Evolutionary conservation across 2,888 invertebrate genomes (phyloP).

Genomic region (Cantharis lateralis): DNA sequence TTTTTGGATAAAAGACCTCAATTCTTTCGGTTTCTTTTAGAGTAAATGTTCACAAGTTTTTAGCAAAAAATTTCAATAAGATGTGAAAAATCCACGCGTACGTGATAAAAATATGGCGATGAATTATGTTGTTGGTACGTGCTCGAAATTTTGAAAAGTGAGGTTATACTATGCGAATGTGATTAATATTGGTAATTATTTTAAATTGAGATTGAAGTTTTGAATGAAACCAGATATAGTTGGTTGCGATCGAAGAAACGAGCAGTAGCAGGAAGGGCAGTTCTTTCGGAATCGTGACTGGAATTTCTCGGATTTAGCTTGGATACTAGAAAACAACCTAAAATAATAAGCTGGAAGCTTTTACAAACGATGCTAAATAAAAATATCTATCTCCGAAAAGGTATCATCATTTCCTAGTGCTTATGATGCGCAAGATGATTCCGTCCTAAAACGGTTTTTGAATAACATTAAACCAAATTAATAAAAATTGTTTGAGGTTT

Average conservation of each 20-base stretch:
- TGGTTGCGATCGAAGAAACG: slow-evolving; percentile 8
- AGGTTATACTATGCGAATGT: neutral
- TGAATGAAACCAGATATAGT: slow-evolving; percentile 12
- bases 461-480: neutral
- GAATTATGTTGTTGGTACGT: neutral
- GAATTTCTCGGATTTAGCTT: neutral
- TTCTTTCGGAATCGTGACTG: neutral
- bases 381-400: neutral
- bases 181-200: neutral
- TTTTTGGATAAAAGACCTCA: neutral
- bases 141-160: neutral
- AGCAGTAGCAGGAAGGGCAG: slow-evolving; percentile 1
- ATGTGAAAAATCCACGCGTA: neutral
- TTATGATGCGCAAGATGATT: neutral
- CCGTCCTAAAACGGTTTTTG: neutral
- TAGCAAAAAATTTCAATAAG: neutral
- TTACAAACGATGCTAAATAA: slow-evolving; percentile 4
- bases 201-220: slow-evolving; percentile 6
- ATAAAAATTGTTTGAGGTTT: neutral
- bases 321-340: slow-evolving; percentile 3
- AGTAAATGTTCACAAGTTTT: neutral
- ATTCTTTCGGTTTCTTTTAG: no score
- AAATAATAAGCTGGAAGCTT: neutral
- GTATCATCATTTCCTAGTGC: neutral
- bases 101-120: neutral